Conservation (phyloP, 2,797 vertebrate species). For the Parauchenoglanis ngamensis region DNA sequence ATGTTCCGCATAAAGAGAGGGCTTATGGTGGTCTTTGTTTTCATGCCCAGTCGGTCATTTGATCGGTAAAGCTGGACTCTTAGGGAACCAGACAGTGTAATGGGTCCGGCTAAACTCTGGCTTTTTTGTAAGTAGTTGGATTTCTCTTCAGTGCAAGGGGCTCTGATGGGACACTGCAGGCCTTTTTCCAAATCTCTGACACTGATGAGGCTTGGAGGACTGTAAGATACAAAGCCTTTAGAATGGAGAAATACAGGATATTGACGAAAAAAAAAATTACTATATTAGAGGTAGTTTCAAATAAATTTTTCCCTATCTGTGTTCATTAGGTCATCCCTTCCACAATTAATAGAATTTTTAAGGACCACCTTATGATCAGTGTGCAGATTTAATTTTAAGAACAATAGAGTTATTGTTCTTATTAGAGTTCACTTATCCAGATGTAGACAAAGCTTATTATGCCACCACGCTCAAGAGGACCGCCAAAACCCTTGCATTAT, state of each 20-base stretch:
- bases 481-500: neutral
- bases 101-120: slow-evolving; percentile 31
- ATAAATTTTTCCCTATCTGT: neutral
- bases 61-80: slow-evolving; percentile 30
- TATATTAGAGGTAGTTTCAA: neutral
- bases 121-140: slow-evolving; percentile 51
- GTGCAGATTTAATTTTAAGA: neutral
- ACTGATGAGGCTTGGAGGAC: slow-evolving; percentile 22
- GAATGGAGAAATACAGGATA: neutral
- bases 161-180: slow-evolving; percentile 31
- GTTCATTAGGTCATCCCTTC: neutral
- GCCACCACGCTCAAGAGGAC: neutral
- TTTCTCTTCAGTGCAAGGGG: slow-evolving; percentile 49
- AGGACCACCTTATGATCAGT: neutral
- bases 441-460: neutral
- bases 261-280: too few species aligned
- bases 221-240: slow-evolving; percentile 26
- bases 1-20: slow-evolving; percentile 29
- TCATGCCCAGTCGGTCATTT: slow-evolving; percentile 39
- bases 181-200: slow-evolving; percentile 19
- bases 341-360: neutral
- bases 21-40: slow-evolving; percentile 26
- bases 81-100: slow-evolving; percentile 32
- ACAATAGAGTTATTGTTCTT: neutral
- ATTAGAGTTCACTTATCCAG: neutral